Evolutionary conservation across 2,113 vertebrate species (phyloP), one percentile per base, ranked within the genome.

Genomic region (Ceyx melanurus): DNA sequence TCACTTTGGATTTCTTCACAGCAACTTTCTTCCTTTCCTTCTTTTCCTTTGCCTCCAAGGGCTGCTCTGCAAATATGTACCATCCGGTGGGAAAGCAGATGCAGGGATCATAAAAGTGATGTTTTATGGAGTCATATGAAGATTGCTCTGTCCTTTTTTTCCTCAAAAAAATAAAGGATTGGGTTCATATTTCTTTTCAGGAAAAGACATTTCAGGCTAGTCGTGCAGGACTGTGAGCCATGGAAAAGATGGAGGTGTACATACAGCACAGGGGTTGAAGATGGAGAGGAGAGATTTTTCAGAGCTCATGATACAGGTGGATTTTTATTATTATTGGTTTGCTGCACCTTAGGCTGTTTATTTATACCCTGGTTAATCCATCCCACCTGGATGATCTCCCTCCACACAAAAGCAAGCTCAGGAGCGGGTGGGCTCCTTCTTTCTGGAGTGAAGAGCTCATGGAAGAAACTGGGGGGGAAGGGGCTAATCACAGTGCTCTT

Each of bases 11-110:
- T 89, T 87, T 85, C 76, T 90, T 95, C 75, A 86, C 1, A 0
- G 72, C 45, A 92, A 54, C 71, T 88, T 93, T 78, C 61, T 76
- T 58, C 66, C 35, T 71, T 76, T 61, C 16, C 12, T 77, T 68
- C 31, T 92, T 93, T 86, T 60, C 71, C 42, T n/a, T 70, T 70
- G 82, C 74, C 53, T 91, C 79, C 56, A 70, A 94, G 72, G 87
- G 64, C 35, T 84, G 73, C 29, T 92, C 82, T 75, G 53, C 42
- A 90, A 94, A 85, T 64, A 67, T 40, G 35, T 82, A 82, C 82
- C 89, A 91, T 82, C 37, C 16, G 1, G 16, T 90, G 85, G 72
- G 62, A 93, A 87, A 92, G 87, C 88, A 89, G 83, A 81, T 89
- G 80, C 77, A 43, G n/a, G 48, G n/a, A 89, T 81, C 81, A 86